Evolutionary conservation across 2,888 invertebrate genomes (phyloP).

Genomic region (Calephelis perditalis): DNA sequence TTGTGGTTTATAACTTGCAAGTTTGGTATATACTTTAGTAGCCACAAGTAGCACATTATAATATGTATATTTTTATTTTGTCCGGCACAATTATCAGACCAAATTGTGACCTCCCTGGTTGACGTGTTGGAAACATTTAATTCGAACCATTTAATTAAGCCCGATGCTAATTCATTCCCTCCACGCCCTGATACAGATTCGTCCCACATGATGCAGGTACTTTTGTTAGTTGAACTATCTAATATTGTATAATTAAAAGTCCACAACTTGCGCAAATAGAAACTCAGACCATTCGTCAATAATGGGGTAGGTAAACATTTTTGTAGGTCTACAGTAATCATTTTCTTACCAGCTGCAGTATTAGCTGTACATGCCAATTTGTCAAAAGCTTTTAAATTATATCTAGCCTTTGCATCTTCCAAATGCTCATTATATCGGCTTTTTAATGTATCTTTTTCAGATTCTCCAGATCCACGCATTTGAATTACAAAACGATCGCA

Average conservation of each 20-base stretch:
- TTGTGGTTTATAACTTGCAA: neutral
- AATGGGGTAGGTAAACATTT: constrained; percentile 24
- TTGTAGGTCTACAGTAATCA: constrained; percentile 21
- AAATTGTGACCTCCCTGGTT: constrained; percentile 9
- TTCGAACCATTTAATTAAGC: constrained; percentile 16
- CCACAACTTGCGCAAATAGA: constrained; percentile 23
- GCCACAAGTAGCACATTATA: neutral
- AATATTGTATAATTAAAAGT: constrained; percentile 1
- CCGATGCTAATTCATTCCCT: neutral
- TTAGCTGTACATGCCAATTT: constrained; percentile 13
- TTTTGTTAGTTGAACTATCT: neutral
- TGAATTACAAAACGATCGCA: constrained; percentile 2
- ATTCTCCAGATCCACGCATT: constrained; percentile 4
- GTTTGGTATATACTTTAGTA: neutral
- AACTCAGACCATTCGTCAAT: constrained; percentile 21
- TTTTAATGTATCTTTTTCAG: constrained; percentile 2
- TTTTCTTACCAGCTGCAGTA: constrained; percentile 11
- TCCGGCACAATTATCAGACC: constrained; percentile 4
- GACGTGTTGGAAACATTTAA: constrained; percentile 3
- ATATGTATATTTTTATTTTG: constrained; percentile 11
- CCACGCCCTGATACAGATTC: neutral
- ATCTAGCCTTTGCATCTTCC: constrained; percentile 15
- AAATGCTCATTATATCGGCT: constrained; percentile 16
- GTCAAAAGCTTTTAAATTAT: constrained; percentile 17
- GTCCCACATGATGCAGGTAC: neutral